These are phyloP conservation scores for Leucophenga varia DNA, from an alignment of 1,140 invertebrate species.

Conservation along the genomic window DNA sequence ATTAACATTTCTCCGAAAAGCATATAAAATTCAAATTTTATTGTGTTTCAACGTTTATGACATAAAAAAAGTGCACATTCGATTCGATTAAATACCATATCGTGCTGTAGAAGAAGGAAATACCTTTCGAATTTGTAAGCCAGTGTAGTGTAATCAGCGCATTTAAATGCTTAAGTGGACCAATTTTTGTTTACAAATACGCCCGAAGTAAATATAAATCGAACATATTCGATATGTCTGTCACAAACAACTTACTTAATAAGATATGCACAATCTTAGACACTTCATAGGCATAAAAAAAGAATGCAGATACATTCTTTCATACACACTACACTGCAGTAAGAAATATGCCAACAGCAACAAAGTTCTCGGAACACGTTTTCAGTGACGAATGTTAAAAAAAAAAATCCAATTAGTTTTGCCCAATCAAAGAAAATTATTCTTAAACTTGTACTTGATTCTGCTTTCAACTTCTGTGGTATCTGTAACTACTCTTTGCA, in stretches of 20 bases:
- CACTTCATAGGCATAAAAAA: constrained; percentile 3
- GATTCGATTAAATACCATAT: no score
- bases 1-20: no score
- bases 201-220: no score
- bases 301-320: constrained; percentile 17
- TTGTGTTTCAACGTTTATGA: no score
- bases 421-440: constrained; percentile 24
- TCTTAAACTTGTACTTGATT: constrained; percentile 11
- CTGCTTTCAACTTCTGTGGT: background rate
- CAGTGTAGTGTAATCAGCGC: no score
- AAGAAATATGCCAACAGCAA: background rate
- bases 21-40: no score
- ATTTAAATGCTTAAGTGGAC: no score
- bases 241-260: constrained; percentile 18
- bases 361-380: constrained; percentile 16
- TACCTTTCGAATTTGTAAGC: no score
- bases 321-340: constrained; percentile 8
- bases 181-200: no score
- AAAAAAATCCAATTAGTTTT: constrained; percentile 23
- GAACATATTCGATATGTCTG: no score
- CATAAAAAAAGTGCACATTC: no score
- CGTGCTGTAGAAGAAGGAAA: no score
- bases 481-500: background rate
- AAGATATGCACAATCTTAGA: constrained; percentile 5
- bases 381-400: constrained; percentile 26